Conservation (phyloP, 2,113 vertebrate genomes). For the Euleptes europaea region DNA sequence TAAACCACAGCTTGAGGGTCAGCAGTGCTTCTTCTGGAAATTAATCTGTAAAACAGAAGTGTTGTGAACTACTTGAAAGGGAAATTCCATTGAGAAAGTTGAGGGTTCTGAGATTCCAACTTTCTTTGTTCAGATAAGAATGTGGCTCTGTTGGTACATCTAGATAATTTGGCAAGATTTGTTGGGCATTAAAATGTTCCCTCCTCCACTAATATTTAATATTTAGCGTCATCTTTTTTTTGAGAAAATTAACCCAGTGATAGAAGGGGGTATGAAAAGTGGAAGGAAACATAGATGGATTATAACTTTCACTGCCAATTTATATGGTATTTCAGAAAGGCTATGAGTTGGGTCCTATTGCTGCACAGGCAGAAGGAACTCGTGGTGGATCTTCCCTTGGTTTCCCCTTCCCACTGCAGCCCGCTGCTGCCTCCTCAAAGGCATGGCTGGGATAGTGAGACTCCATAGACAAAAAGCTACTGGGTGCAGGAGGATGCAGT, state of each 20-base stretch:
- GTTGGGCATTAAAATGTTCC: neutral
- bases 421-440: too few species aligned
- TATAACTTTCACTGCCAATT: neutral
- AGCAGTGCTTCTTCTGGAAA: neutral
- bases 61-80: neutral
- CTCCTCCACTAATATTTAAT: too few species aligned
- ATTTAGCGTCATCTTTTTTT: neutral
- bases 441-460: too few species aligned
- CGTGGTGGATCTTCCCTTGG: too few species aligned
- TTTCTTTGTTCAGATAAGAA: neutral
- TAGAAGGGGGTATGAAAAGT: neutral
- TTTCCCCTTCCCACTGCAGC: too few species aligned
- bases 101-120: neutral
- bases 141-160: neutral
- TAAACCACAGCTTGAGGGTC: neutral
- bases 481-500: too few species aligned
- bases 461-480: too few species aligned
- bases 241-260: neutral
- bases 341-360: neutral
- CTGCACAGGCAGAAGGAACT: too few species aligned
- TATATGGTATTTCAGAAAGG: neutral
- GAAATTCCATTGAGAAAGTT: neutral
- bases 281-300: neutral
- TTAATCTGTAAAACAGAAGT: neutral
- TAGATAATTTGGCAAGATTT: neutral